These are phyloP conservation scores for Oreotrochilus melanogaster DNA, from an alignment of 2,113 vertebrate species.

Conservation along the genomic window DNA sequence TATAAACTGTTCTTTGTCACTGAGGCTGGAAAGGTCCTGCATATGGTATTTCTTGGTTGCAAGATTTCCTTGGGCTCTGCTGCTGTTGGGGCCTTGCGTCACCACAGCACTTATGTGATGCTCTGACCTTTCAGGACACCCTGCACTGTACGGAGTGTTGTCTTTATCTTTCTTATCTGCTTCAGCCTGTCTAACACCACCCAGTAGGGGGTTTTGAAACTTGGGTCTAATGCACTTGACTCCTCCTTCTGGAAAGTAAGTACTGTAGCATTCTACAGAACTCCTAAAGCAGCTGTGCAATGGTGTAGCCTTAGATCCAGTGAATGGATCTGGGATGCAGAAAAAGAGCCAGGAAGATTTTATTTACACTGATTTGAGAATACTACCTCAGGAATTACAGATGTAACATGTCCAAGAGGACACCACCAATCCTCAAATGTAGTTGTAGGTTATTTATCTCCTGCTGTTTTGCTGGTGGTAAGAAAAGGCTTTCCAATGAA, in stretches of 20 bases:
- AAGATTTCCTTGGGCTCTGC: neutral
- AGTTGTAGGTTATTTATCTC: neutral
- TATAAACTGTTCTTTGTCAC: neutral
- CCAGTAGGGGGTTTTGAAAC: neutral
- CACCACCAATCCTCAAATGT: neutral
- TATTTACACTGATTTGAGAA: neutral
- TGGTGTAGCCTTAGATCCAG: neutral
- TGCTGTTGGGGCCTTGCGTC: neutral
- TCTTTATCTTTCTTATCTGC: neutral
- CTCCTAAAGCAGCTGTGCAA: neutral
- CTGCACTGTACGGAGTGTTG: rapidly evolving
- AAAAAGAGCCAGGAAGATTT: neutral
- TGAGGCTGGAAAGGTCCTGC: neutral
- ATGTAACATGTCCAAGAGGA: constrained; percentile 9
- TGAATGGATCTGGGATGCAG: neutral
- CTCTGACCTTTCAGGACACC: neutral
- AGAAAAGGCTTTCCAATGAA: neutral
- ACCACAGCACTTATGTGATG: rapidly evolving
- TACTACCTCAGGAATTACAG: neutral
- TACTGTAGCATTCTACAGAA: neutral
- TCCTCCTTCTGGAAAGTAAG: constrained; percentile 20
- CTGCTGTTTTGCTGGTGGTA: neutral
- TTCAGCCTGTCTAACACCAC: neutral
- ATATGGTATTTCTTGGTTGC: neutral
- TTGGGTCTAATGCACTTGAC: neutral